Conservation (phyloP, 1,140 invertebrate genomes). For the Meloidogyne hapla region DNA sequence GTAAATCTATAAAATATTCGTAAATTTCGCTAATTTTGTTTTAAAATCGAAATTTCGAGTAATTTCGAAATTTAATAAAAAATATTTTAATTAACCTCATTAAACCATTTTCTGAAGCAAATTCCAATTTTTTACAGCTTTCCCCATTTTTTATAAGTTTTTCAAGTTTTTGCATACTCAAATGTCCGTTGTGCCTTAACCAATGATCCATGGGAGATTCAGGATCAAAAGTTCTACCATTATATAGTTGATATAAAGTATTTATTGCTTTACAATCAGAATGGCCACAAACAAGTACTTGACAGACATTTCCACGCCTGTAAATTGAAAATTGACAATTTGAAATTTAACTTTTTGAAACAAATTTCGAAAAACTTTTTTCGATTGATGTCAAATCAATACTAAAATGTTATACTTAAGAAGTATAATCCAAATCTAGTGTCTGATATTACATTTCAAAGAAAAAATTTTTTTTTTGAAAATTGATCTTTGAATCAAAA, state of each 20-base stretch:
- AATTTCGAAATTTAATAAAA: background rate
- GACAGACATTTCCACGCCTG: conserved; percentile 81
- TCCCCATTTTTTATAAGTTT: conserved; percentile 62
- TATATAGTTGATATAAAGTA: conserved; percentile 78
- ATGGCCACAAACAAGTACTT: conserved; percentile 88
- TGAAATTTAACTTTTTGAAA: too few relatives aligned
- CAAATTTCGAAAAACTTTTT: too few relatives aligned
- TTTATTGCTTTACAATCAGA: conserved; percentile 96
- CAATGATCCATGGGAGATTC: conserved; percentile 84
- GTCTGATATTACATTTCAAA: too few relatives aligned
- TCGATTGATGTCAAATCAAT: too few relatives aligned
- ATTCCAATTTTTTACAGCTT: conserved; percentile 34
- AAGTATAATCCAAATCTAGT: too few relatives aligned
- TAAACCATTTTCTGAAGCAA: conserved; percentile 54
- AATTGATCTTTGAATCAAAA: too few relatives aligned
- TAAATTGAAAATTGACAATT: background rate
- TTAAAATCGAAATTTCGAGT: background rate
- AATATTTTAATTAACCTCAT: conserved; percentile 34
- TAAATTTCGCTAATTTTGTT: background rate
- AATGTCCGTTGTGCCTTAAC: conserved; percentile 81
- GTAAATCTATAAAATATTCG: conserved; percentile 72
- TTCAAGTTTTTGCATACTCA: conserved; percentile 79
- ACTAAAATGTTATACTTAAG: too few relatives aligned
- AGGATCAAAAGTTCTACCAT: conserved; percentile 76
- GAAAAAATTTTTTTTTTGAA: too few relatives aligned